Percentiles rank a stretch among this genome's conserved stretches.
phyloP scores from a whole-genome alignment of 2,888 invertebrate species.

The Trypoxylon attenuatum region DNA sequence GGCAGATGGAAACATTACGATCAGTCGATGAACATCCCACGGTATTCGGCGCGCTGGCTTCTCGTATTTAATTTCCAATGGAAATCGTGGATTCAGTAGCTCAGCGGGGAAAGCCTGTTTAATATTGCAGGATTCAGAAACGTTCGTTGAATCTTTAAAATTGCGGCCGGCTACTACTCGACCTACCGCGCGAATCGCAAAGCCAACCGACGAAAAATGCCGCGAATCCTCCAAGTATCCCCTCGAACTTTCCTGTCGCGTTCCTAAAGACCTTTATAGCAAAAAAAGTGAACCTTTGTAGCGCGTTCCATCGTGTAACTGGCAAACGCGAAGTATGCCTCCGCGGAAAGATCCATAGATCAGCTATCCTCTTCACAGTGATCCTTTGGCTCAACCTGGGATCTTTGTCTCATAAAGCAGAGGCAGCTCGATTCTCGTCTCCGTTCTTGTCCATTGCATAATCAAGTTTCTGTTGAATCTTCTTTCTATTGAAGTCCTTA shows the following conservation, averaged over 20 bases:
- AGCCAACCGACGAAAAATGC: conserved; percentile 16
- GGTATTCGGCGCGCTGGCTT: conserved; percentile 21
- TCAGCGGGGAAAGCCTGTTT: conserved; percentile 22
- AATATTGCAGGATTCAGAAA: conserved; percentile 44
- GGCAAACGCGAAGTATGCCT: conserved; percentile 12
- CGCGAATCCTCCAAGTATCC: conserved; percentile 36
- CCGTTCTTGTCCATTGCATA: neutral
- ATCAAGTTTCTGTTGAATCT: conserved; percentile 11
- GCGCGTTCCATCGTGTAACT: conserved; percentile 17
- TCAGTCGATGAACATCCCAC: conserved; percentile 28
- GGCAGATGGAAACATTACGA: conserved; percentile 54
- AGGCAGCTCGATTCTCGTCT: neutral
- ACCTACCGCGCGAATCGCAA: conserved; percentile 18
- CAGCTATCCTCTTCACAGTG: neutral
- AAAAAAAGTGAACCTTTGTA: conserved; percentile 43
- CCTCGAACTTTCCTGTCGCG: conserved; percentile 62
- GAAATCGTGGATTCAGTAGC: conserved; percentile 34
- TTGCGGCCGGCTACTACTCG: conserved; percentile 22
- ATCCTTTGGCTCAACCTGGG: conserved; percentile 14
- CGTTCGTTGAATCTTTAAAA: conserved; percentile 42
- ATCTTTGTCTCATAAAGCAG: neutral
- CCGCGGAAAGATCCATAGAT: conserved; percentile 3
- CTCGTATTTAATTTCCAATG: conserved; percentile 51
- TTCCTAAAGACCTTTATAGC: conserved; percentile 67
- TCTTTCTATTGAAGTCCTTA: conserved; percentile 17